Conservation (phyloP, 2,113 vertebrate genomes). For the Phylloscopus whistleri region DNA sequence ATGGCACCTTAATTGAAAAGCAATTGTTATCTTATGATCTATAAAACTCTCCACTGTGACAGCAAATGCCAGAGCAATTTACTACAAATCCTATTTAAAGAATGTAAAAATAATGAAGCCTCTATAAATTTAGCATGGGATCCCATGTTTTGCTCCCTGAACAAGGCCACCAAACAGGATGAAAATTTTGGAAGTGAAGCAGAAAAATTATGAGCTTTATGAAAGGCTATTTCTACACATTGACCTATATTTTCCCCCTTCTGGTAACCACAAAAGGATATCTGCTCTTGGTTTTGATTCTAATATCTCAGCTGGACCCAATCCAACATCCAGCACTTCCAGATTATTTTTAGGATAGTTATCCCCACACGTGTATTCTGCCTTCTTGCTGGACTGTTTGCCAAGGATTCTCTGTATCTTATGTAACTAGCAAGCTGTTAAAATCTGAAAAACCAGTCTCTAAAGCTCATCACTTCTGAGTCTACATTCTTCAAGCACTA, state of each 20-base stretch:
- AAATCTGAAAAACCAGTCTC: background rate
- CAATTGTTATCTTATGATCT: background rate
- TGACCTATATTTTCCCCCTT: background rate
- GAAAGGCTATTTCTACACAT: background rate
- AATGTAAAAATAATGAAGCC: background rate
- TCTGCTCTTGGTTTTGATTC: background rate
- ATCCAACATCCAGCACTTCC: background rate
- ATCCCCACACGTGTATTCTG: background rate
- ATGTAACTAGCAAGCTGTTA: conserved; percentile 38
- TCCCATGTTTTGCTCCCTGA: background rate
- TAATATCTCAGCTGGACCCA: background rate
- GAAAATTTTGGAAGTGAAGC: background rate
- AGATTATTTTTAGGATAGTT: background rate
- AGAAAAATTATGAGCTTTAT: background rate
- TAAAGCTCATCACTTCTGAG: background rate
- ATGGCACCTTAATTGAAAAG: background rate
- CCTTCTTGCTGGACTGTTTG: background rate
- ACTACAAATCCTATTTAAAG: background rate
- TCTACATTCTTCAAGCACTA: background rate
- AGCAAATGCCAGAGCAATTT: background rate
- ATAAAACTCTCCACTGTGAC: background rate
- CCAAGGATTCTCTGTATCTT: conserved; percentile 15
- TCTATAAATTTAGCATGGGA: background rate
- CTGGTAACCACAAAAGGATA: background rate
- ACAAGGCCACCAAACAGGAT: background rate